Evolutionary conservation across 2,797 vertebrate species (phyloP).

Genomic region (Coccyzus lansbergi): DNA sequence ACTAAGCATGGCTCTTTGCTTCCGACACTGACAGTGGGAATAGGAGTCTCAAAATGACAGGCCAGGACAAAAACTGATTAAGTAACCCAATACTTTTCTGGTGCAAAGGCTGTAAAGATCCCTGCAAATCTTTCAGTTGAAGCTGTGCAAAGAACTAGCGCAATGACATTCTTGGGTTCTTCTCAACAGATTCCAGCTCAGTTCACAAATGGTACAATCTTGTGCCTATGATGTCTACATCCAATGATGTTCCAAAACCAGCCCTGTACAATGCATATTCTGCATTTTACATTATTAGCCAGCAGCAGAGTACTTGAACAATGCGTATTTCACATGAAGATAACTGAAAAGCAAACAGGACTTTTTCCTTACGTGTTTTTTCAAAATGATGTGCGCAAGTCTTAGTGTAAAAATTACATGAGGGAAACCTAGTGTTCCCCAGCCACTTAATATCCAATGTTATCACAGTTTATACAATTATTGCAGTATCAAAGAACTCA

Average conservation of each 20-base stretch:
- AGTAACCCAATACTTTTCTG: not conserved
- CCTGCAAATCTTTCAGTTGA: not conserved
- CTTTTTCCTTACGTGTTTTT: not conserved
- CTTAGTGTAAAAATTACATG: not conserved
- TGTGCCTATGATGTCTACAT: no score
- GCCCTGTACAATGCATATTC: not conserved
- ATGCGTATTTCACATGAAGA: not conserved
- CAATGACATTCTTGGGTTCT: no score
- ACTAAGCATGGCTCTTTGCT: not conserved
- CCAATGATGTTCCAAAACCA: not conserved
- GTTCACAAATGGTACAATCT: no score
- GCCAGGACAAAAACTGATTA: not conserved
- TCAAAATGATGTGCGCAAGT: not conserved
- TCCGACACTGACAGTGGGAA: not conserved
- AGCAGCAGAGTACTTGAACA: not conserved
- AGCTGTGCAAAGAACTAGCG: not conserved
- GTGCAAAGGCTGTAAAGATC: not conserved
- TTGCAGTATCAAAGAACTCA: not conserved
- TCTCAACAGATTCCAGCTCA: no score
- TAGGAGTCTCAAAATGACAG: not conserved
- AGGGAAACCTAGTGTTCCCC: not conserved
- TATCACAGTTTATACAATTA: not conserved
- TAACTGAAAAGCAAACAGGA: not conserved
- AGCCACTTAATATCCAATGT: not conserved
- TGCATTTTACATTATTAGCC: not conserved